Evolutionary conservation across 2,113 vertebrate species (phyloP), one percentile per base, ranked within the genome.

Genomic region (Sisor rabdophorus): DNA sequence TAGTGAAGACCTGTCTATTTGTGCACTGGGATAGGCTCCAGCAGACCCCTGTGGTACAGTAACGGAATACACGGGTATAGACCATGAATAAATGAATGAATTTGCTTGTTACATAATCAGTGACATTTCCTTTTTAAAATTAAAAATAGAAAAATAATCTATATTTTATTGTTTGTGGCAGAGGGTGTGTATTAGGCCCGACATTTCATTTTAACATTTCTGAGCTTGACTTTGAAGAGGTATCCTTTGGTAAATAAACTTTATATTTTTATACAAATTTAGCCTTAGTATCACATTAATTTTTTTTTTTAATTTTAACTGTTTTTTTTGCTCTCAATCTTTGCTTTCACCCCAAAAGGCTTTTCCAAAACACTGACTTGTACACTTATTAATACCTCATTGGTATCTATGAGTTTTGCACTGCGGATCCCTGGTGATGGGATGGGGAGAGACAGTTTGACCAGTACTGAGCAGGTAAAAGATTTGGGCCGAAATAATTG

Each of bases 231-330:
- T 97, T 95, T 8, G 93, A 93, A 3, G 91, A 95, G 1, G 83
- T 98, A 80, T 91, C 92, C 68, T 97, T 93, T 61, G 95, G 95
- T 96, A 86, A 92, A 93, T 89, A 24, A 54, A 58, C 22, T 78
- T 72, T 72, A 58, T 26, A 72, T 19, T 36, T 53, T 48, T 32
- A 63, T 68, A 53, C 54, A 20, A 16, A 44, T 16, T 15, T 13
- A 22, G 3, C 44, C 32, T 47, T 28, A 50, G 22, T 13, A 28
- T 12, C 20, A 16, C 20, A 17, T 77, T 19, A 36, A 3, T 36
- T 5, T 71, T 52, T 77, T 36, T 44, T 13, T 73, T 70, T 63
- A 32, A 44, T 75, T 67, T 52, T 48, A 48, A 24, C 15, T 65
- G 26, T 76, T 69, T 58, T 48, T 22, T 74, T 19, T 77, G 56